Evolutionary conservation across 2,113 vertebrate genomes (phyloP), one percentile per base, ranked within the genome.

Genomic region (Athene cunicularia): DNA sequence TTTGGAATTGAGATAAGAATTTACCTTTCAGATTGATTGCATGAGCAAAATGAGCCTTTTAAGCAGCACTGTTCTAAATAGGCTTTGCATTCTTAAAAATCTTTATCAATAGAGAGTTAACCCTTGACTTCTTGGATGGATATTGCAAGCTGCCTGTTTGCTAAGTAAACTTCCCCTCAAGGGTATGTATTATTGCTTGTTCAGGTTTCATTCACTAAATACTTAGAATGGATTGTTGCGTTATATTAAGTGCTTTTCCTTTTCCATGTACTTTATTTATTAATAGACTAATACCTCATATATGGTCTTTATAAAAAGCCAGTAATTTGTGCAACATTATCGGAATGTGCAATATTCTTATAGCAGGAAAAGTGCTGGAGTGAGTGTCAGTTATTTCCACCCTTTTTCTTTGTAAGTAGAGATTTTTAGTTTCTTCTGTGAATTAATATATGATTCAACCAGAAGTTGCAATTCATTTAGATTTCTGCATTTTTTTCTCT

Each of bases 211-310:
- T 59, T 90, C 33, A 88, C 77, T 97, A 77, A 70, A 77, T 96
- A 88, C 80, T 97, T 96, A 72, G 41, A 93, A 73, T 68, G 73
- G 64, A 96, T 96, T 97, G 91, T 83, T 94, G 84, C 49, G 5
- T 96, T 92, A 37, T 58, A 80, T 96, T 96, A 93, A 94, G 82
- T 97, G 93, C 93, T 97, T 97, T 81, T 87, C 89, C 83, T 89
- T 91, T 93, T 94, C 56, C 9, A 47, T 90, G 67, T 97, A 93
- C 88, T 97, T 97, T 97, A 97, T 98, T 97, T 98, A 98, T 97
- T 97, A 95, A 98, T 98, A 96, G 96, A 98, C 97, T 98, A 98
- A 98, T 98, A 98, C 98, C 98, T 98, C 98, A 98, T 96, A 83
- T 97, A 95, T 97, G 97, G 97, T 94, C 95, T 98, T 96, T 97